Percentiles rank a stretch among this genome's conserved stretches.
Conservation (phyloP, 2,113 vertebrate species). For the Spermophilus dauricus region DNA sequence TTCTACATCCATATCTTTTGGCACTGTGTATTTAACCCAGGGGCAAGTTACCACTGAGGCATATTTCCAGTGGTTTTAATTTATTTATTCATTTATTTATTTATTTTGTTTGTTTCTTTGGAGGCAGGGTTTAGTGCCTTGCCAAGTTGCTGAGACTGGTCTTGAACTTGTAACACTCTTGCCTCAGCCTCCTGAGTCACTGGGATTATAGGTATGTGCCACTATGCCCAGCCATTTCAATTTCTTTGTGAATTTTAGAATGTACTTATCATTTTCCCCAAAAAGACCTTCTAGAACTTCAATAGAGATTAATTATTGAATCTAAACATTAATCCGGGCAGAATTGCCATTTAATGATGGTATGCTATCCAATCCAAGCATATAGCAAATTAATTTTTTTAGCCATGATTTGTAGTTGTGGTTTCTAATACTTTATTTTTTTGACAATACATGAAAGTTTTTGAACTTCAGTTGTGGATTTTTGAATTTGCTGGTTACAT, state of each 20-base stretch:
- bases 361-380: background rate
- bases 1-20: too few species aligned
- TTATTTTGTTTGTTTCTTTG: too few species aligned
- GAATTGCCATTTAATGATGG: background rate
- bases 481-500: background rate
- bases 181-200: too few species aligned
- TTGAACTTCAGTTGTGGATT: background rate
- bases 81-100: too few species aligned
- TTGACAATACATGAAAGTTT: background rate
- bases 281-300: background rate
- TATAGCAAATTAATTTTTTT: background rate
- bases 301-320: background rate
- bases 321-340: background rate
- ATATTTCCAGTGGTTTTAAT: too few species aligned
- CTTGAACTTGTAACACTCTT: too few species aligned
- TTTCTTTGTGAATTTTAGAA: background rate
- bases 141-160: too few species aligned
- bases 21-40: too few species aligned
- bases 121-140: too few species aligned
- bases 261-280: background rate
- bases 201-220: too few species aligned
- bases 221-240: background rate
- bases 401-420: background rate
- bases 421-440: background rate
- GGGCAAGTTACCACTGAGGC: too few species aligned